Base-by-base conservation (phyloP, 1,140 invertebrate species). In the Colletes gigas region DNA sequence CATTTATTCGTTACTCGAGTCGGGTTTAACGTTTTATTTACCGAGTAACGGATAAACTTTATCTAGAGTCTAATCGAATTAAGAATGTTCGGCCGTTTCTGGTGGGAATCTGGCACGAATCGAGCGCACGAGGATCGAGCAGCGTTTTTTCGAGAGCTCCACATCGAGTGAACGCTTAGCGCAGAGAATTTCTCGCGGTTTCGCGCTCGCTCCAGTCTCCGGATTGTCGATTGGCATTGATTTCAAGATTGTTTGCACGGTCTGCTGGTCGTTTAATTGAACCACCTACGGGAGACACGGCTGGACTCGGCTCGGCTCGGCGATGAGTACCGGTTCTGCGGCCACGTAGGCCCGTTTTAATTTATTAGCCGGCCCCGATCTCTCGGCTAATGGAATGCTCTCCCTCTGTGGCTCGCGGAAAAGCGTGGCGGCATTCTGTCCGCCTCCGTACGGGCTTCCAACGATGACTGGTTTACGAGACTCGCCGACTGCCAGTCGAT, bases 321-420 rank as follows among this genome's bases (percentile, higher is more conserved):
- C 68, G 84, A 79, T 67, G 70, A 85, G 80, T 86, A 86, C 84
- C 85, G 84, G 81, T 83, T 80, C 50, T 66, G 54, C 80, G 39
- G 54, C 66, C 60, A 78, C 83, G 68, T 63, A 70, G 75, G 65
- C 65, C 62, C 47, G 47, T 78, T 71, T 81, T 75, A 71, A 86
- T 85, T 85, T 86, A 85, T 80, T 80, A 86, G 79, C 80, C 71
- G 78, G 66, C 59, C 57, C 65, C 74, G 66, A 81, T 83, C 80
- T 78, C 76, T 62, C 65, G 70, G 66, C 79, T 78, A 85, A 86
- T 82, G 83, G 84, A 85, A 86, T 74, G 71, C 66, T 55, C 47
- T 50, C 44, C 14, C 39, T 50, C 19, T 17, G 60, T 39, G 69
- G 63, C 75, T 74, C 74, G 71, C 82, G 82, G 83, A 85, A 85